Evolutionary conservation across 2,888 invertebrate species (phyloP).

Genomic region (Physocephala rufipes): DNA sequence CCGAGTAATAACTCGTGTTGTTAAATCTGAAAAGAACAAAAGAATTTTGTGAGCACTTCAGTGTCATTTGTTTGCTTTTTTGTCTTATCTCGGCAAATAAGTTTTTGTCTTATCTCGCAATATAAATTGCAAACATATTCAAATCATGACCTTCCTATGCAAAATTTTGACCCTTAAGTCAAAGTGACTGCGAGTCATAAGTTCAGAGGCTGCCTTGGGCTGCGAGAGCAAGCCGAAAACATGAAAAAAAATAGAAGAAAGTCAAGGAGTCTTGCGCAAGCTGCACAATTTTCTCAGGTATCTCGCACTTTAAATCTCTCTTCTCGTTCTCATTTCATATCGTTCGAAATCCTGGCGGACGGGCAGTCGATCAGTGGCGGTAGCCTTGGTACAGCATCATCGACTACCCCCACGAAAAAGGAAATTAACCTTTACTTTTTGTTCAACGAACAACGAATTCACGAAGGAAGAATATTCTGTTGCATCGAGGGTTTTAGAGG

Average conservation of each 20-base stretch:
- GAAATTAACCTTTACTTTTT: constrained; percentile 53
- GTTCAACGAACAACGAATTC: neutral
- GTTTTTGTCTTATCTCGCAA: no score
- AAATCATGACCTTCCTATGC: constrained; percentile 28
- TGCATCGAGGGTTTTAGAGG: constrained; percentile 5
- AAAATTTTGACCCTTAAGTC: neutral
- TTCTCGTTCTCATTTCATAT: neutral
- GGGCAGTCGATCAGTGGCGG: constrained; percentile 16
- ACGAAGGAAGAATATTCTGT: constrained; percentile 5
- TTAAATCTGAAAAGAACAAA: no score
- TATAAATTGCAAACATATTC: constrained; percentile 29
- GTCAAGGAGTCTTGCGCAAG: constrained; percentile 9
- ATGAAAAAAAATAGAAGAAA: neutral
- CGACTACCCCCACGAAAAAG: constrained; percentile 51
- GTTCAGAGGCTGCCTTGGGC: constrained; percentile 12
- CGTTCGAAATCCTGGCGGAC: neutral
- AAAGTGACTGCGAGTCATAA: constrained; percentile 2
- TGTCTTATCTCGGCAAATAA: no score
- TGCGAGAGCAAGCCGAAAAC: neutral
- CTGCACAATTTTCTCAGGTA: constrained; percentile 25
- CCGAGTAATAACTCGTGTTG: no score
- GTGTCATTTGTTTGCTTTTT: no score
- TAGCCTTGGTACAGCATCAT: constrained; percentile 19
- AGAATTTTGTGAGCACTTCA: no score
- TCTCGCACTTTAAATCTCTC: neutral